Conservation (phyloP, 2,797 vertebrate species). For the Lepidocolaptes lacrymiger region DNA sequence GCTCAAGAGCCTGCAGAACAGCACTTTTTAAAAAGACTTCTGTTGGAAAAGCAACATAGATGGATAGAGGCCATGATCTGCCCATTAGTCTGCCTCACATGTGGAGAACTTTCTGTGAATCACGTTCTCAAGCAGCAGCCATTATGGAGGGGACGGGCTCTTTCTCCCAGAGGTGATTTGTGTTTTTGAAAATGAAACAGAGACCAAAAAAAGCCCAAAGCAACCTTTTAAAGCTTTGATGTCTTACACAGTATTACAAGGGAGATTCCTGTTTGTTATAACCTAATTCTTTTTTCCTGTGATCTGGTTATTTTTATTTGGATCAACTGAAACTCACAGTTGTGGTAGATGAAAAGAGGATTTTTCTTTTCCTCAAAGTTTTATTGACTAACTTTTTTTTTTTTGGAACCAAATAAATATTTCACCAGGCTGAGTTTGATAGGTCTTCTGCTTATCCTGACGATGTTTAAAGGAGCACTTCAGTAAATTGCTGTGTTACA, state of each 20-base stretch:
- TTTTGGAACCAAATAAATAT: neutral
- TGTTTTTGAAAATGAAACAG: neutral
- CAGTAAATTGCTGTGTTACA: neutral
- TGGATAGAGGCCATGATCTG: neutral
- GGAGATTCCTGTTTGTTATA: neutral
- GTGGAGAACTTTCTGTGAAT: neutral
- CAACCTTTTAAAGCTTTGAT: neutral
- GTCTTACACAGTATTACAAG: neutral
- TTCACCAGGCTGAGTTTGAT: neutral
- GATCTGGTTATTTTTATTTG: neutral
- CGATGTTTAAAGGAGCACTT: neutral
- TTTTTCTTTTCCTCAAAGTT: neutral
- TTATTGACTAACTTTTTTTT: neutral
- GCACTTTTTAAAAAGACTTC: neutral
- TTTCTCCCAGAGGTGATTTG: neutral
- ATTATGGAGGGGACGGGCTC: neutral
- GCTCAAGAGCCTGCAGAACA: neutral
- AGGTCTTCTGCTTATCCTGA: neutral
- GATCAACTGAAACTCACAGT: neutral
- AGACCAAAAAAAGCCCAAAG: neutral
- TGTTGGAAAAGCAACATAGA: neutral
- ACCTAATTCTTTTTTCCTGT: neutral
- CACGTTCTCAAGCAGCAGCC: accelerated
- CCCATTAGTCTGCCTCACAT: neutral
- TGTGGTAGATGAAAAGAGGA: neutral